A percentile compares a stretch with the other conserved stretches of the same genome.
phyloP scores from a whole-genome alignment of 2,113 vertebrate species.

The Prionailurus bengalensis region DNA sequence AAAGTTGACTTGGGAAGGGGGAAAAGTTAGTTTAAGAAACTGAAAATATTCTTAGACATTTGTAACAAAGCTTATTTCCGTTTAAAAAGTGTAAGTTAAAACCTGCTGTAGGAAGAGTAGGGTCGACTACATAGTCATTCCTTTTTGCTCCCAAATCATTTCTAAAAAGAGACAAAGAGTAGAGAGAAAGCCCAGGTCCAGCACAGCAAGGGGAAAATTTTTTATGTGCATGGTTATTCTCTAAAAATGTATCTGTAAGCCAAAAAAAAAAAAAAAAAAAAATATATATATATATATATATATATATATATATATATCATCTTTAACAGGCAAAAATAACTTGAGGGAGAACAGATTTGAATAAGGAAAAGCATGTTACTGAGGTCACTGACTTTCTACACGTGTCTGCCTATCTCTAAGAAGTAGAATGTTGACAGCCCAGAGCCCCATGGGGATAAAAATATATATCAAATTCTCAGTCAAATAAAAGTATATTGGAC shows the following conservation, averaged over 20 bases:
- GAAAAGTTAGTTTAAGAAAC: neutral
- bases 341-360: neutral
- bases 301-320: neutral
- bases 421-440: neutral
- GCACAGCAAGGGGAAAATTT: neutral
- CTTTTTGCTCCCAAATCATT: neutral
- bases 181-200: neutral
- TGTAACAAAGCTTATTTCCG: neutral
- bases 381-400: neutral
- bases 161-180: neutral
- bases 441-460: neutral
- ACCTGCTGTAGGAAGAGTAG: neutral
- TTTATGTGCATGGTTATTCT: conserved; percentile 4
- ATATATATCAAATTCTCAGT: neutral
- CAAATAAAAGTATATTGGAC: neutral
- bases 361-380: neutral
- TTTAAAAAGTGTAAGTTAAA: neutral
- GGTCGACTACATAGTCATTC: neutral
- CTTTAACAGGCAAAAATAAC: neutral
- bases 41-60: neutral
- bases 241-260: neutral
- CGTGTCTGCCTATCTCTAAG: neutral
- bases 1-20: neutral
- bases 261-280: neutral
- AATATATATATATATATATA: too few relatives aligned